Evolutionary conservation across 2,888 invertebrate species (phyloP).

Genomic region (Tetragonula carbonaria): DNA sequence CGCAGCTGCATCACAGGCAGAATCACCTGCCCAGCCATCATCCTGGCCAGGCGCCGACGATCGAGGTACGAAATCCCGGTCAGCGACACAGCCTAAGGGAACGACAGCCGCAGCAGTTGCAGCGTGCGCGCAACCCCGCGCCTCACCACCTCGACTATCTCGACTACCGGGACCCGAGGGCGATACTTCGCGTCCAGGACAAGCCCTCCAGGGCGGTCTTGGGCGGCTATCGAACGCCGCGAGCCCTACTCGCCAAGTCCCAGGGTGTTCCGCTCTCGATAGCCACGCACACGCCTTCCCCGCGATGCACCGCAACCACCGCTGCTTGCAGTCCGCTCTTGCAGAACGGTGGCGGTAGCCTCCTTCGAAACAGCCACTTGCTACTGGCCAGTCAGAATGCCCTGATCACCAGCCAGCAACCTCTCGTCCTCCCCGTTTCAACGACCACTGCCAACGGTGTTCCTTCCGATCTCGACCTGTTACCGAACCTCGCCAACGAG

Average conservation of each 20-base stretch:
- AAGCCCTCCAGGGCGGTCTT: slow-evolving; percentile 80
- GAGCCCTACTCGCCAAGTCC: slow-evolving; percentile 77
- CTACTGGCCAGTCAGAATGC: slow-evolving; percentile 70
- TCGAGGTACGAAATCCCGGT: slow-evolving; percentile 80
- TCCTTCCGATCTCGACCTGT: slow-evolving; percentile 16
- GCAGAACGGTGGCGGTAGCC: slow-evolving; percentile 52
- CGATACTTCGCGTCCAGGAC: slow-evolving; percentile 79
- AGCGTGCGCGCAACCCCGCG: slow-evolving; percentile 67
- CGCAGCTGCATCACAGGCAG: slow-evolving; percentile 79
- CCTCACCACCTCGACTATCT: slow-evolving; percentile 82
- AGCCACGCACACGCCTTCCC: slow-evolving; percentile 68
- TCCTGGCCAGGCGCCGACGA: slow-evolving; percentile 79
- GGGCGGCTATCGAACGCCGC: slow-evolving; percentile 80
- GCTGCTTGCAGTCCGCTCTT: slow-evolving; percentile 40
- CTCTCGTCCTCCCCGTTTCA: slow-evolving; percentile 32
- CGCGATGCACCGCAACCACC: slow-evolving; percentile 34
- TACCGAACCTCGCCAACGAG: slow-evolving; percentile 22
- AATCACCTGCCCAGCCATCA: slow-evolving; percentile 75
- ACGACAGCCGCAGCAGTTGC: slow-evolving; percentile 68
- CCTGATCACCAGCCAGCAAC: slow-evolving; percentile 71
- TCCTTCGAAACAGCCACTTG: slow-evolving; percentile 66
- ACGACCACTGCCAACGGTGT: slow-evolving; percentile 27
- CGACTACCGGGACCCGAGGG: slow-evolving; percentile 82
- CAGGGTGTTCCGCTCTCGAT: slow-evolving; percentile 76
- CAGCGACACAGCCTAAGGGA: slow-evolving; percentile 74